A percentile compares a stretch with the other conserved stretches of the same genome.
These are phyloP conservation scores for Cheilosia grossa DNA, from an alignment of 2,888 invertebrate species.

Conservation along the genomic window DNA sequence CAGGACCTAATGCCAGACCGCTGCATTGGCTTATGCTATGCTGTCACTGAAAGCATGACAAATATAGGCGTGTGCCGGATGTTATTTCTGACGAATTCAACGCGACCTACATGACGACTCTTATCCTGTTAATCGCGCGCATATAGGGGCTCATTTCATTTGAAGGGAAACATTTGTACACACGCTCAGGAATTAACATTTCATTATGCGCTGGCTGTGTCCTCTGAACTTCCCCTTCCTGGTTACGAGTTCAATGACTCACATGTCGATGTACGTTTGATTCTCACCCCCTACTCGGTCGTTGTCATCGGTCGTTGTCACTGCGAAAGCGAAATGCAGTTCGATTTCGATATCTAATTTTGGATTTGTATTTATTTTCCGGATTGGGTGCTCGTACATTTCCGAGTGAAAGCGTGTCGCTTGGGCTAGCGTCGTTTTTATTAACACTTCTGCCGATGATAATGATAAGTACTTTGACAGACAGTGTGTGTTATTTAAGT, in stretches of 20 bases:
- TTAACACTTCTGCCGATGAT: slow-evolving; percentile 54
- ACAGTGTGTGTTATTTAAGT: background rate
- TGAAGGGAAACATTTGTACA: slow-evolving; percentile 62
- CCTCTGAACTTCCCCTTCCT: slow-evolving; percentile 61
- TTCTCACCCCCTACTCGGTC: slow-evolving; percentile 4
- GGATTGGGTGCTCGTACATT: background rate
- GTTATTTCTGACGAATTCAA: slow-evolving; percentile 68
- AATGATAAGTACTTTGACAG: slow-evolving; percentile 43
- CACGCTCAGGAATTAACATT: slow-evolving; percentile 47
- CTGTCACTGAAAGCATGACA: slow-evolving; percentile 46
- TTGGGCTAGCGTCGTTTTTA: slow-evolving; percentile 29
- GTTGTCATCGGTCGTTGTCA: slow-evolving; percentile 34
- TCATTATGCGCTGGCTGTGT: slow-evolving; percentile 35
- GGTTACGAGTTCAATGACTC: slow-evolving; percentile 68
- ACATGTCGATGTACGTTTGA: slow-evolving; percentile 25
- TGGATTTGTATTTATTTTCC: slow-evolving; percentile 49
- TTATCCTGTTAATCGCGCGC: slow-evolving; percentile 71
- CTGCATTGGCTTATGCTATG: slow-evolving; percentile 34
- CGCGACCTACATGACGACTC: slow-evolving; percentile 70
- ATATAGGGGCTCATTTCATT: slow-evolving; percentile 41
- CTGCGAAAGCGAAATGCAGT: slow-evolving; percentile 40
- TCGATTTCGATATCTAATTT: slow-evolving; percentile 58
- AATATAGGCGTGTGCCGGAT: slow-evolving; percentile 71
- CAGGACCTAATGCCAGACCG: slow-evolving; percentile 26
- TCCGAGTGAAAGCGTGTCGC: background rate